Evolutionary conservation across 1,140 invertebrate genomes (phyloP), one percentile per base, ranked within the genome.

Genomic region (Vanessa tameamea): DNA sequence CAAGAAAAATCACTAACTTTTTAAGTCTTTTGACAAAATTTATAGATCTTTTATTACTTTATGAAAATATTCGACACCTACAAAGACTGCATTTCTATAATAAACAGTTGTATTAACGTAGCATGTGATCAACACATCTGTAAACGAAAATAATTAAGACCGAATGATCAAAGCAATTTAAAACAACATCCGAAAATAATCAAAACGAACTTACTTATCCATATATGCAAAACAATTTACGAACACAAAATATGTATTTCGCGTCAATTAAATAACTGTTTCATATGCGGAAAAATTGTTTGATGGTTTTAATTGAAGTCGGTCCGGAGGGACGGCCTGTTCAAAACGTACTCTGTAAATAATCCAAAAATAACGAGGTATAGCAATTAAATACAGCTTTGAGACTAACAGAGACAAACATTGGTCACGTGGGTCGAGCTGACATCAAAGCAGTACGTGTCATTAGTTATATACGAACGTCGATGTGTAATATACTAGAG

Each of bases 281-380:
- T 79, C 80, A 84, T 79, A 80, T 76, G 79, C 65, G 77, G 53
- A 82, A 82, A 82, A 83, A 83, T 78, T 84, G 82, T 89, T 91
- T 89, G 86, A 88, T 80, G 87, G 74, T 84, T 76, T 73, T 80
- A 86, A 84, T 87, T 82, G 82, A 81, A 81, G 69, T 72, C 37
- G 71, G 69, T 59, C 72, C 82, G 70, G 55, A 55, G 72, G 80
- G 82, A 79, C 69, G 43, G 53, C 43, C 64, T 57, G 74, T 73
- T 79, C 67, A 59, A 80, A 83, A 81, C 72, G 81, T 78, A 82
- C 73, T 86, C 79, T 87, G 84, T 89, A 92, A 91, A 90, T 92
- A 92, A 92, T 92, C 90, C 89, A 86, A 85, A 88, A 92, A 91
- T 92, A 92, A 92, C 87, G 88, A 92, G 85, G 73, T 81, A 43